A percentile compares a stretch with the other conserved stretches of the same genome.
Conservation (phyloP, 2,888 invertebrate species). For the Bombyx huttoni region DNA sequence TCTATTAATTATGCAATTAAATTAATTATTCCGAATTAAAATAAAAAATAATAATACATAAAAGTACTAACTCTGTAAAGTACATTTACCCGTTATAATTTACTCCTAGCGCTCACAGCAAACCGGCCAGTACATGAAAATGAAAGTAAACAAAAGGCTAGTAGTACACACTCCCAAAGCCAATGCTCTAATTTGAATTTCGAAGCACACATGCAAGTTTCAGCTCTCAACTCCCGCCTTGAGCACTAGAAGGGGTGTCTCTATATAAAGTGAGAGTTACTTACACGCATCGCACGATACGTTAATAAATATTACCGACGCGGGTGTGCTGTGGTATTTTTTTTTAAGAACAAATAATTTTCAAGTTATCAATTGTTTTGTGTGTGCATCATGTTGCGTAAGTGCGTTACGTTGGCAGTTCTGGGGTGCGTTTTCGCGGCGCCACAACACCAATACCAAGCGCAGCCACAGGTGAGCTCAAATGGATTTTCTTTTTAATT, state of each 20-base stretch:
- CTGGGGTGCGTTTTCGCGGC: conserved; percentile 47
- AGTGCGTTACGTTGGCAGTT: conserved; percentile 48
- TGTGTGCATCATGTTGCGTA: conserved; percentile 55
- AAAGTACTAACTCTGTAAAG: no score
- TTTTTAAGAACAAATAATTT: conserved; percentile 14
- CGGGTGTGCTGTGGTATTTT: conserved; percentile 45
- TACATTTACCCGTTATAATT: no score
- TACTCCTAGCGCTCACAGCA: not conserved
- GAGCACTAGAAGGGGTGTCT: conserved; percentile 54
- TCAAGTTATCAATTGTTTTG: conserved; percentile 22
- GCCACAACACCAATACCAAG: conserved; percentile 50
- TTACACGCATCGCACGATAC: conserved; percentile 46
- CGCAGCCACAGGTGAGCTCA: conserved; percentile 49
- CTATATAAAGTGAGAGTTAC: conserved; percentile 60
- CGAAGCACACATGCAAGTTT: conserved; percentile 15
- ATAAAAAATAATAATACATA: no score
- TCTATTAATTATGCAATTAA: no score
- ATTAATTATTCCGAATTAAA: no score
- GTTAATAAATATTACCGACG: conserved; percentile 27
- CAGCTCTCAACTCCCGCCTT: conserved; percentile 34
- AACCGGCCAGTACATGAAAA: not conserved
- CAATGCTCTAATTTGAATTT: conserved; percentile 23
- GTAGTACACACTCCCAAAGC: conserved; percentile 8
- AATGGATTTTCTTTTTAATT: not conserved
- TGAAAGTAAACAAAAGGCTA: conserved; percentile 1